These are phyloP conservation scores for Sphaerodactylus townsendi DNA, from an alignment of 2,113 vertebrate species.

Conservation along the genomic window DNA sequence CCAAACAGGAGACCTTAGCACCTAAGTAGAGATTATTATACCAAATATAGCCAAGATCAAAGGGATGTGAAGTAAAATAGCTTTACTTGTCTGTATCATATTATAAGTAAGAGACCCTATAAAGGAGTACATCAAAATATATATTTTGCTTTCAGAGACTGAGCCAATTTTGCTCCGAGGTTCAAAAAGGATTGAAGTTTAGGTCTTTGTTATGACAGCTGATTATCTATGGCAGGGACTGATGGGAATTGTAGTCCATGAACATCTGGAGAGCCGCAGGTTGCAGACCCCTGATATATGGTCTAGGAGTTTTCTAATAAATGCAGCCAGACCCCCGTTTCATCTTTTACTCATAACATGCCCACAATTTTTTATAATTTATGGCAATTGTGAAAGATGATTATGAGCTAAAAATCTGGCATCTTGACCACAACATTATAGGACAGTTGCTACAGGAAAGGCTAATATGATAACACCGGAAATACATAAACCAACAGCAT, in stretches of 20 bases:
- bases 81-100: background rate
- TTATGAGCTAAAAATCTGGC: slow-evolving; percentile 42
- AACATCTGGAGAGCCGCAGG: too few species aligned
- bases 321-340: slow-evolving; percentile 53
- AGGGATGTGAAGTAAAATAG: slow-evolving; percentile 20
- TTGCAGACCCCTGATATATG: too few species aligned
- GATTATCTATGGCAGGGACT: background rate
- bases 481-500: background rate
- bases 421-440: background rate
- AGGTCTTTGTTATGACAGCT: background rate
- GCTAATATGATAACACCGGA: slow-evolving; percentile 3
- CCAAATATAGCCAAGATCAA: slow-evolving; percentile 21
- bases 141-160: background rate
- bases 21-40: background rate
- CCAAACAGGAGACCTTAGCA: background rate
- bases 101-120: background rate
- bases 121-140: background rate
- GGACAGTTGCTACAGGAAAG: background rate
- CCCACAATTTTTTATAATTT: slow-evolving; percentile 38
- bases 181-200: background rate
- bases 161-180: background rate
- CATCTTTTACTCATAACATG: slow-evolving; percentile 65
- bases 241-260: too few species aligned
- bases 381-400: slow-evolving; percentile 42
- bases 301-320: background rate